Evolutionary conservation across 2,113 vertebrate genomes (phyloP), one percentile per base, ranked within the genome.

Genomic region (Pantherophis guttatus): DNA sequence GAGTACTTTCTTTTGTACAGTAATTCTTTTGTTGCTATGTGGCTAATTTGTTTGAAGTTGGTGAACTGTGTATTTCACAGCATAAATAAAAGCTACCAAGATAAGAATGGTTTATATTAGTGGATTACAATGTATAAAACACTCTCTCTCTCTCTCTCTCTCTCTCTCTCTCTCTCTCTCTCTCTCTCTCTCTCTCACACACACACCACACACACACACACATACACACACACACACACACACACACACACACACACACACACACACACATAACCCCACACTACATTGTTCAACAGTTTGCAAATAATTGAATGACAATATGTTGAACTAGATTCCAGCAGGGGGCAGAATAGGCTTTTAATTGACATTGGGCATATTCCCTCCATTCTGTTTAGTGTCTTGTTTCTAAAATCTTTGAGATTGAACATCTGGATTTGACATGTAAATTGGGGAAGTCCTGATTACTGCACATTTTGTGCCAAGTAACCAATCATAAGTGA

Each of bases 261-360:
- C 59, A 87, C 21, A 88, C 12, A 52, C 1, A 15, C 12, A 70
- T 19, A 59, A 59, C 58, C 50, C 2, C 3, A 15, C 11, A 59
- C 58, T 70, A n/a, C n/a, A 75, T n/a, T 19, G 55, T 48, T 86
- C 52, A 26, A 48, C n/a, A 33, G 29, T 52, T 52, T 70, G 12
- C 55, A 90, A 62, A 4, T 9, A 75, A 19, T 53, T 81, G 44
- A 89, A 92, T 5, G 3, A 75, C 4, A 44, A 57, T 44, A 55
- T 39, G 23, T 48, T 44, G 21, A 8, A 44, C 5, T 52, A 55
- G 92, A 24, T 24, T 23, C 65, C 90, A 91, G 86, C 54, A 93
- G 93, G 23, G 86, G 93, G 90, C 86, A 91, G 90, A 65, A 93
- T 90, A 93, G 90, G 13, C 62, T 52, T 85, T 88, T 85, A 21